Base-by-base conservation (phyloP, 2,797 vertebrate species). In the Micrastur ruficollis region DNA sequence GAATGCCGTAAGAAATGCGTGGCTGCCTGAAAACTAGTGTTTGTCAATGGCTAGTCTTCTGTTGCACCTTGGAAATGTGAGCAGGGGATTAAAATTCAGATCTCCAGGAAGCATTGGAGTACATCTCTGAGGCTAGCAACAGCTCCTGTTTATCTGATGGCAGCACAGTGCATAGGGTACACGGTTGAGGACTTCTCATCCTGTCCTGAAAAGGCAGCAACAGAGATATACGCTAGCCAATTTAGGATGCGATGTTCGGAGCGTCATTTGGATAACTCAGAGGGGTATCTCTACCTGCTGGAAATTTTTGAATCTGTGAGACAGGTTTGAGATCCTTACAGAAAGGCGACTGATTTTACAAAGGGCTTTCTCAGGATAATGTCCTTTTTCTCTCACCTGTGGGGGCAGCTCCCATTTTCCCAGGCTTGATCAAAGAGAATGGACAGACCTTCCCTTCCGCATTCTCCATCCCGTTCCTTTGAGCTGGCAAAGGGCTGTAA, bases 31-130 rank as follows among this genome's bases (percentile, higher is more conserved):
- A 91, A 91, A 44, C 6, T 13, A 29, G n/a, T 59, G 20, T 80
- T 92, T 92, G 55, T 67, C 52, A 52, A 23, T 90, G 68, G 23
- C 14, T 4, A 72, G 31, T 44, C 21, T 90, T 88, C 32, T 42
- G 79, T 90, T 86, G 1, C 38, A 93, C 42, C 58, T 87, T 85
- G 55, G 31, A 86, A 90, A 80, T 55, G 38, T 0, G 1, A 92
- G 32, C 12, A 90, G 55, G 19, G 90, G 42, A 75, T 92, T 76
- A 76, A 92, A 92, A 92, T 73, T 89, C 55, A 80, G 38, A 85
- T 40, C 46, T 90, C 32, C 73, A 56, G 58, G 72, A 92, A 70
- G 11, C 34, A 70, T 36, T 3, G 1, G 18, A 70, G 19, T 59
- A 63, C 78, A 42, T 56, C 46, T 86, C 55, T 23, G 38, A 92